Evolutionary conservation across 2,113 vertebrate species (phyloP).

Genomic region (Indri indri): DNA sequence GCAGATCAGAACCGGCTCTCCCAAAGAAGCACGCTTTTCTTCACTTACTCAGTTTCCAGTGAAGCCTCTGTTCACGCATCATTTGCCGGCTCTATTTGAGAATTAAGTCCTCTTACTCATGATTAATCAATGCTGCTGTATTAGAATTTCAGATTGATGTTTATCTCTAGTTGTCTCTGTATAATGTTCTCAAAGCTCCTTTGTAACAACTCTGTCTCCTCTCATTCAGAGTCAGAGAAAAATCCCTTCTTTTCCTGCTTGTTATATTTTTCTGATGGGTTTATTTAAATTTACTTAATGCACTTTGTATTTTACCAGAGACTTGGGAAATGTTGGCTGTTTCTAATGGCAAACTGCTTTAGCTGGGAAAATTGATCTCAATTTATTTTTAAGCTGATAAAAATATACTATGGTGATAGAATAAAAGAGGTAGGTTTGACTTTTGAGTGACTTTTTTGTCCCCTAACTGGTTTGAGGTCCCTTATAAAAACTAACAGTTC

Average conservation of each 20-base stretch:
- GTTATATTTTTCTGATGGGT: not conserved
- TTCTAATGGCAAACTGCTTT: not conserved
- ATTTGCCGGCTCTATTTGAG: not conserved
- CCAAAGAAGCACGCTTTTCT: not conserved
- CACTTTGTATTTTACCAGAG: not conserved
- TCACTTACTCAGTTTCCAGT: not conserved
- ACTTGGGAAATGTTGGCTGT: not conserved
- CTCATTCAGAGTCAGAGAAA: not conserved
- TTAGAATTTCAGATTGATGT: not conserved
- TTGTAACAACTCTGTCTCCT: not conserved
- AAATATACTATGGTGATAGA: not conserved
- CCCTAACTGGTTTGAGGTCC: not conserved
- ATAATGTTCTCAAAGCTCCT: not conserved
- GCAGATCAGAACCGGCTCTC: not conserved
- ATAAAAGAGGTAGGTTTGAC: not conserved
- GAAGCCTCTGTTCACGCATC: constrained; percentile 17
- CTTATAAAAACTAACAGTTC: constrained; percentile 23
- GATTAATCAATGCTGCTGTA: not conserved
- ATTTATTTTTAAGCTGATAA: not conserved
- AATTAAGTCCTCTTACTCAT: not conserved
- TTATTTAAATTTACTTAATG: not conserved
- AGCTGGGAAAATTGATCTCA: not conserved
- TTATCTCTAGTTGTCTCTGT: not conserved
- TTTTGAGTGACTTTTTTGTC: constrained; percentile 10
- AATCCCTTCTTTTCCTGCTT: not conserved